A percentile compares a stretch with the other conserved stretches of the same genome.
phyloP scores from a whole-genome alignment of 2,888 invertebrate genomes.

The Halictus quadricinctus region DNA sequence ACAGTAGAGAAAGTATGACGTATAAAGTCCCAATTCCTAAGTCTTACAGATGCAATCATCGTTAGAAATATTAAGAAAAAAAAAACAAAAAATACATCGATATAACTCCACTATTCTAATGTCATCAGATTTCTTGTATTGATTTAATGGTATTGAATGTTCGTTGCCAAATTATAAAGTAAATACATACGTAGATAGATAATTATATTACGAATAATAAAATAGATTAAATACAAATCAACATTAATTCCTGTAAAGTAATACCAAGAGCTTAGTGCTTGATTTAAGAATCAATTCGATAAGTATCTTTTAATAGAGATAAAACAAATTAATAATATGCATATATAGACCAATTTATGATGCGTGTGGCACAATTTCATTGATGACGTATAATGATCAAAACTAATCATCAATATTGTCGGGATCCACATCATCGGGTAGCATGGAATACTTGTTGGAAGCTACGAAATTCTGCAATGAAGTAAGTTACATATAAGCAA shows the following conservation, averaged over 20 bases:
- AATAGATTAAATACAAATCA: conserved; percentile 81
- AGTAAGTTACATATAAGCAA: conserved; percentile 2
- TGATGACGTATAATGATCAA: conserved; percentile 73
- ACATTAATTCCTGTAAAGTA: conserved; percentile 74
- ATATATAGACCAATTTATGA: conserved; percentile 76
- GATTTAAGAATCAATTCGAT: conserved; percentile 64
- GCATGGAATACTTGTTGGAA: conserved; percentile 90
- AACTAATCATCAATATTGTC: conserved; percentile 81
- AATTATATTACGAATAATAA: conserved; percentile 78
- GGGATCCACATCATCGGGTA: conserved; percentile 87
- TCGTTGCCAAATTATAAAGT: conserved; percentile 71
- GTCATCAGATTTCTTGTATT: conserved; percentile 40
- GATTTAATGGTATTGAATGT: conserved; percentile 60
- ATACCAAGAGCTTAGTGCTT: conserved; percentile 63
- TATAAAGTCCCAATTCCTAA: conserved; percentile 71
- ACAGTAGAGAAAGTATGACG: conserved; percentile 73
- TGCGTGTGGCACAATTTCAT: conserved; percentile 79
- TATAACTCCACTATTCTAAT: conserved; percentile 37
- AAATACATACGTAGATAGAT: conserved; percentile 70
- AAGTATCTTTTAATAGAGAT: conserved; percentile 72
- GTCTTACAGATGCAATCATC: conserved; percentile 49
- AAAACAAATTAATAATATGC: conserved; percentile 77
- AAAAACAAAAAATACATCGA: conserved; percentile 62
- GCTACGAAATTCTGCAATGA: conserved; percentile 88
- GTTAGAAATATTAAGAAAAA: conserved; percentile 42